These are phyloP conservation scores for Hemistola chrysoprasaria DNA, from an alignment of 2,888 invertebrate species.

Conservation along the genomic window DNA sequence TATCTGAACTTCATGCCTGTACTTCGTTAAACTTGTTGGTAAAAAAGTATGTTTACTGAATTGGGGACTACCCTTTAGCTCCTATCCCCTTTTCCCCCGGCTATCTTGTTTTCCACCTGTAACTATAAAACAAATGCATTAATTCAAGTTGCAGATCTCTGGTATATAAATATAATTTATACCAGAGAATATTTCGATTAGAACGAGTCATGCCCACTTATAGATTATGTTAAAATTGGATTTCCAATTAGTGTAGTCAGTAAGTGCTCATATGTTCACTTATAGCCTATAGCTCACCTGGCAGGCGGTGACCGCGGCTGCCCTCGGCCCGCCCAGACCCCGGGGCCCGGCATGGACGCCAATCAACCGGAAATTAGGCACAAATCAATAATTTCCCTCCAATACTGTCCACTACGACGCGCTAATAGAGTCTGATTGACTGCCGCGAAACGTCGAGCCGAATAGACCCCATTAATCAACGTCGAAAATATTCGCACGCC, in stretches of 20 bases:
- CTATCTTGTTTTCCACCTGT: too few relatives aligned
- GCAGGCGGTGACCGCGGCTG: conserved; percentile 54
- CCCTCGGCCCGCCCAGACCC: conserved; percentile 59
- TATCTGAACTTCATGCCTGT: too few relatives aligned
- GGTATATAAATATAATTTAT: too few relatives aligned
- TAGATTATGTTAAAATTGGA: conserved; percentile 9
- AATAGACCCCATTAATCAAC: conserved; percentile 26
- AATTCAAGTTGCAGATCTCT: too few relatives aligned
- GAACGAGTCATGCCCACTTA: too few relatives aligned
- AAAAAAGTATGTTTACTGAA: too few relatives aligned
- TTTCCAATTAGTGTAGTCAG: conserved; percentile 25
- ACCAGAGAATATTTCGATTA: too few relatives aligned
- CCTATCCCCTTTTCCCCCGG: too few relatives aligned
- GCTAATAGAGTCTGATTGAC: conserved; percentile 70
- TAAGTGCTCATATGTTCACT: conserved; percentile 1
- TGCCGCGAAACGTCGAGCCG: conserved; percentile 30
- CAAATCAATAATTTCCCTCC: conserved; percentile 77
- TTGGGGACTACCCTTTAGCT: too few relatives aligned
- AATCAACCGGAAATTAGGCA: conserved; percentile 71
- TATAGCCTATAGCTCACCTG: conserved; percentile 16
- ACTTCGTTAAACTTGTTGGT: too few relatives aligned
- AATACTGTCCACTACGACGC: conserved; percentile 48
- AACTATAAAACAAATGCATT: too few relatives aligned
- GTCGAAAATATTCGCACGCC: conserved; percentile 31
- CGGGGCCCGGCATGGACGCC: conserved; percentile 39